Base-by-base conservation (phyloP, 2,797 vertebrate genomes). In the Sebastes itinus region DNA sequence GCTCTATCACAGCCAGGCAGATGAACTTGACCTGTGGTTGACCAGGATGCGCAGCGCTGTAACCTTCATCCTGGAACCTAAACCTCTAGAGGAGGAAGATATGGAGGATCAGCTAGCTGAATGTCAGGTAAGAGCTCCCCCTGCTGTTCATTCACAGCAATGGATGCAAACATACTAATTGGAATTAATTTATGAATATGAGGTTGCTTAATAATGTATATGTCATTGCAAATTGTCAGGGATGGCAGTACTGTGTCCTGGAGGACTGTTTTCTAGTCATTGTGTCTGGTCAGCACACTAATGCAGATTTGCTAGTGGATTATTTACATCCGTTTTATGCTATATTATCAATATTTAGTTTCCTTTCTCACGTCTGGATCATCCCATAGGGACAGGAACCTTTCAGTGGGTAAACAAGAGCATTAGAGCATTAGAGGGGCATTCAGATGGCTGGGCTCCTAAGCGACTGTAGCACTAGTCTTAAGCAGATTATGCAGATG, bases 11-110 rank as follows among this genome's bases (percentile, higher is more conserved):
- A 94, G 79, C 52, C 97, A 98, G 82, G 97, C 96, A 0, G 97
- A 98, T 11, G 96, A 98, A 66, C 95, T 99, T 80, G 96, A 97
- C 77, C 94, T 95, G 69, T 99, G 98, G 97, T 86, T 99, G 25
- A 78, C 95, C 54, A 94, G 73, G 49, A 96, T 95, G 1, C 96
- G 95, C 54, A 92, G 95, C 9, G 94, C 95, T 0, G 87, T 94
- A 3, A 81, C 70, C 77, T 88, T 87, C 82, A 64, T 94, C 73
- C 81, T 95, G 4, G 91, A 94, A 71, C 84, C 86, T 1, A 68
- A 75, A 66, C 82, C 93, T 92, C 11, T 28, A 58, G 94, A 95
- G 61, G 96, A 99, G 23, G 92, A 95, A 66, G 97, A 98, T 80
- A 96, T 97, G 96, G 97, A 99, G 84, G 95, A 97, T 46, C 97